phyloP scores from a whole-genome alignment of 2,113 vertebrate genomes.

The Delphinapterus leucas region DNA sequence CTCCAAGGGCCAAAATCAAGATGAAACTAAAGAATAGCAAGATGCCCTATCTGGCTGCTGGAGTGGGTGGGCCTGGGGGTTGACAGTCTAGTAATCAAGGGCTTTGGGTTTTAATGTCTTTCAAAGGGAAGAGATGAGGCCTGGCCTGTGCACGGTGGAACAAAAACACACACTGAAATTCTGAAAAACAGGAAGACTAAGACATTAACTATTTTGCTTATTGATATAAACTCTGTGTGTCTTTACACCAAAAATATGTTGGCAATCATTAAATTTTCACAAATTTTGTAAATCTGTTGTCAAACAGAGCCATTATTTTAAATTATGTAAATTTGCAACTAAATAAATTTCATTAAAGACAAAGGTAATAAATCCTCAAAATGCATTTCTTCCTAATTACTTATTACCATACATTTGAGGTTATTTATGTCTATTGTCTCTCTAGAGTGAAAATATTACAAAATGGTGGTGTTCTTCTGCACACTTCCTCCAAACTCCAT shows the following conservation, averaged over 20 bases:
- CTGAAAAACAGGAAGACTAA: neutral
- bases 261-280: neutral
- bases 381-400: neutral
- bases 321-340: neutral
- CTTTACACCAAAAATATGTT: neutral
- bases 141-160: neutral
- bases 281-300: neutral
- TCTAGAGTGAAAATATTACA: neutral
- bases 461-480: neutral
- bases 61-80: accelerated
- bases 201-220: neutral
- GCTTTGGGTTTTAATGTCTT: neutral
- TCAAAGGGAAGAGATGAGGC: neutral
- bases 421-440: neutral
- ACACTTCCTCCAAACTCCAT: neutral
- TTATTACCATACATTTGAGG: neutral
- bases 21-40: neutral
- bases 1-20: neutral
- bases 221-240: neutral
- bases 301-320: neutral
- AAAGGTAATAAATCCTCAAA: neutral
- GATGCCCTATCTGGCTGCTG: neutral
- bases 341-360: neutral
- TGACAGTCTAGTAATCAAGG: neutral
- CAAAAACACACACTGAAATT: neutral